A percentile compares a stretch with the other conserved stretches of the same genome.
These are phyloP conservation scores for Acanthosepion pharaonis DNA, from an alignment of 2,888 invertebrate species.

Conservation along the genomic window DNA sequence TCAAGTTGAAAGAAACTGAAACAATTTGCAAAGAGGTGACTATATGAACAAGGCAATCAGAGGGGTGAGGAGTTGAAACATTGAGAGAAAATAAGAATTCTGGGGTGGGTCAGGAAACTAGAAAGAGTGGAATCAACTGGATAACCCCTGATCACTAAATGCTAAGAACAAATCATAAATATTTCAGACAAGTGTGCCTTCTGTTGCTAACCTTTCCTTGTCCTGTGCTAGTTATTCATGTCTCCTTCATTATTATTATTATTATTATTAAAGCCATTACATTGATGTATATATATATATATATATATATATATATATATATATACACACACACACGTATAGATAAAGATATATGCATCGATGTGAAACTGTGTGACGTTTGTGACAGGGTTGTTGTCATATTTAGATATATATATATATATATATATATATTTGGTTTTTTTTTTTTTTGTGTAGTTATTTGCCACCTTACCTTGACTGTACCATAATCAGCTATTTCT, in stretches of 20 bases:
- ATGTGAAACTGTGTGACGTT: neutral
- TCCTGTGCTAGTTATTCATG: neutral
- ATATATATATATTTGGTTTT: neutral
- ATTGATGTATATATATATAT: neutral
- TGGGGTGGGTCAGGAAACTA: neutral
- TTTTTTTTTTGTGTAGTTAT: neutral
- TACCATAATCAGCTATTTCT: constrained; percentile 83
- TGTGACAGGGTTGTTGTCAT: neutral
- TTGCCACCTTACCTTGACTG: constrained; percentile 75
- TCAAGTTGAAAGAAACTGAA: neutral
- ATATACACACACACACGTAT: neutral
- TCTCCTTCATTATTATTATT: neutral
- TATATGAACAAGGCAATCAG: neutral
- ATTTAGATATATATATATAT: neutral
- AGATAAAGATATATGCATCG: neutral
- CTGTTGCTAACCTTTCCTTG: neutral
- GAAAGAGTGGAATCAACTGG: neutral
- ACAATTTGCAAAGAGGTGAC: neutral
- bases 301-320: neutral
- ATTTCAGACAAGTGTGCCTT: neutral
- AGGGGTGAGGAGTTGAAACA: neutral
- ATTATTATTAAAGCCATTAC: neutral
- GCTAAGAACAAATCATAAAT: neutral
- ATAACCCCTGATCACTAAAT: neutral
- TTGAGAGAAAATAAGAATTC: neutral